These are phyloP conservation scores for Formica selysi DNA, from an alignment of 1,140 invertebrate species.

Conservation along the genomic window DNA sequence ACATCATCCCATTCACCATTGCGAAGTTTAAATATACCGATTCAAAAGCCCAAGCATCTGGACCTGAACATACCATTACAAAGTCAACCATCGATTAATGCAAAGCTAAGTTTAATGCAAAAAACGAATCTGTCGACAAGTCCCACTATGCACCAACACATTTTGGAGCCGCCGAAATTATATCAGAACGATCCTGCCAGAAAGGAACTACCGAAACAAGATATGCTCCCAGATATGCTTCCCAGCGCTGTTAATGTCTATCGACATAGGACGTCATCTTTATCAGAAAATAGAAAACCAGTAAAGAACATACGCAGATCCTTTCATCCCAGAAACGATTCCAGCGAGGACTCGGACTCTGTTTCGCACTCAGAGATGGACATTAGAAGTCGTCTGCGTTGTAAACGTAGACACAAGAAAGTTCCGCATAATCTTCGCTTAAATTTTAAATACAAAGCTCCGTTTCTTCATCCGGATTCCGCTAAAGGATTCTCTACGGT, in stretches of 20 bases:
- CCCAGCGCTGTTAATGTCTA: conserved; percentile 72
- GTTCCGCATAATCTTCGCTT: conserved; percentile 79
- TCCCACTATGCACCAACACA: conserved; percentile 79
- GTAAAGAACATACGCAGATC: conserved; percentile 81
- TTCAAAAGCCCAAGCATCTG: conserved; percentile 78
- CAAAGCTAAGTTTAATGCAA: conserved; percentile 68
- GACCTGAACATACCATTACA: conserved; percentile 78
- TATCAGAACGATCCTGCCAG: conserved; percentile 81
- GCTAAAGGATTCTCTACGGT: conserved; percentile 78
- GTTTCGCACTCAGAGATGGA: conserved; percentile 85
- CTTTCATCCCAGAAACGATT: conserved; percentile 83
- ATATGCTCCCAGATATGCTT: conserved; percentile 72
- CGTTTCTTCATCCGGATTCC: conserved; percentile 80
- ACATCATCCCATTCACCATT: conserved; percentile 38
- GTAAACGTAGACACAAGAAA: conserved; percentile 80
- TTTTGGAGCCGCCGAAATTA: conserved; percentile 82
- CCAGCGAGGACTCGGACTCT: conserved; percentile 85
- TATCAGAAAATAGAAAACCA: conserved; percentile 82
- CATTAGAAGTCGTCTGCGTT: conserved; percentile 80
- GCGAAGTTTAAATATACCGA: conserved; percentile 71
- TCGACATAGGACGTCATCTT: conserved; percentile 82
- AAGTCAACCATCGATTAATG: conserved; percentile 61
- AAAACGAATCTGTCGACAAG: conserved; percentile 62
- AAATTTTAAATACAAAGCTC: conserved; percentile 80
- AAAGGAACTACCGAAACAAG: conserved; percentile 71